A percentile compares a stretch with the other conserved stretches of the same genome.
Evolutionary conservation across 2,888 invertebrate genomes (phyloP).

Genomic region (Bedellia somnulentella): DNA sequence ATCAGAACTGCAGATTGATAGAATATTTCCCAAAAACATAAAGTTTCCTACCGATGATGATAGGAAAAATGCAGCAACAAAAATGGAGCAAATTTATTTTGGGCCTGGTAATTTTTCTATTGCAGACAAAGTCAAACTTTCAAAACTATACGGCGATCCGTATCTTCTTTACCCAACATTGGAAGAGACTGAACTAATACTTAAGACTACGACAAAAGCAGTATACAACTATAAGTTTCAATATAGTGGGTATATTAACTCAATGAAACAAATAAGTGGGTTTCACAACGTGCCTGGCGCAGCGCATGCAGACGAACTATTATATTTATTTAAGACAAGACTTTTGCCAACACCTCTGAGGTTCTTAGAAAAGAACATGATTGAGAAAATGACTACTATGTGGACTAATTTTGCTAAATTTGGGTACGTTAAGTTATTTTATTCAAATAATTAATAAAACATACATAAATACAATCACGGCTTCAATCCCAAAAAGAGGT

Average conservation of each 20-base stretch:
- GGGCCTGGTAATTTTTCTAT: conserved; percentile 29
- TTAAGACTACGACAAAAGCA: conserved; percentile 19
- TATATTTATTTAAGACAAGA: conserved; percentile 36
- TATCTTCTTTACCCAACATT: conserved; percentile 32
- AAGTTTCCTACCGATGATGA: conserved; percentile 21
- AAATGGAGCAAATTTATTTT: conserved; percentile 38
- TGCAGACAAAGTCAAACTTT: conserved; percentile 27
- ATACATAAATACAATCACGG: too few relatives aligned
- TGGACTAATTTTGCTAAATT: conserved; percentile 49
- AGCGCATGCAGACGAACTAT: conserved; percentile 46
- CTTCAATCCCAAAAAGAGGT: too few relatives aligned
- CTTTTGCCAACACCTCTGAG: conserved; percentile 14
- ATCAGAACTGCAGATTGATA: conserved; percentile 22
- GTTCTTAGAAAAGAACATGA: conserved; percentile 21
- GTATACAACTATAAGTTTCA: conserved; percentile 32
- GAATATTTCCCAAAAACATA: conserved; percentile 34
- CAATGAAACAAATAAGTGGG: conserved; percentile 26
- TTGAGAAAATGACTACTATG: conserved; percentile 26
- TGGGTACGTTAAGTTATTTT: conserved; percentile 24
- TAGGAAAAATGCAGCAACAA: conserved; percentile 17
- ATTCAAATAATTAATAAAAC: too few relatives aligned
- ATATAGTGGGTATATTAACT: conserved; percentile 37
- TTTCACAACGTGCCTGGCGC: conserved; percentile 29
- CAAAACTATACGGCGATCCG: conserved; percentile 33
- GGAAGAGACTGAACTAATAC: conserved; percentile 24